Conservation (phyloP, 2,797 vertebrate species). For the Bradypus variegatus region DNA sequence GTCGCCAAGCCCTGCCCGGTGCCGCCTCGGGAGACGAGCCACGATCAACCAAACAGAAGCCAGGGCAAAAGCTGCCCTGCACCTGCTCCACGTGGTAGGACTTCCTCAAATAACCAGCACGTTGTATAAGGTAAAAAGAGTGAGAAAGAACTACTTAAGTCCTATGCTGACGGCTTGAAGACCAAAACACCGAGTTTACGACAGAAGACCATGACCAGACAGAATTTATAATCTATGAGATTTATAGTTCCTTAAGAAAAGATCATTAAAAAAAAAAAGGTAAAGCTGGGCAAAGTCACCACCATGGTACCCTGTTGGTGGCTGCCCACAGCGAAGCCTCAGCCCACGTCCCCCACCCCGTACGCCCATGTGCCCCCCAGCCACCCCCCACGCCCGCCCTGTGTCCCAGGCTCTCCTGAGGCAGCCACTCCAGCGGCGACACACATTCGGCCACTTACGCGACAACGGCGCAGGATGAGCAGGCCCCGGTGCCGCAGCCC, state of each 20-base stretch:
- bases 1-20: too few species aligned
- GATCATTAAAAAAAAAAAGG: not conserved
- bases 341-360: too few species aligned
- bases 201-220: not conserved
- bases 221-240: rapidly evolving
- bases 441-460: constrained; percentile 71
- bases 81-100: rapidly evolving
- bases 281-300: rapidly evolving
- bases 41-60: rapidly evolving
- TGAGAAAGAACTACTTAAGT: too few species aligned
- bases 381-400: too few species aligned
- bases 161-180: rapidly evolving
- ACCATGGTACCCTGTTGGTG: too few species aligned
- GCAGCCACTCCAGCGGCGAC: too few species aligned
- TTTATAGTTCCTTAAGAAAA: not conserved
- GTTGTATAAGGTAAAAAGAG: too few species aligned
- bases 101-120: too few species aligned
- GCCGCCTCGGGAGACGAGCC: not conserved
- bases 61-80: rapidly evolving
- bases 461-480: constrained; percentile 68
- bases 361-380: too few species aligned
- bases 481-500: constrained; percentile 65
- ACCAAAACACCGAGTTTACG: too few species aligned
- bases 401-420: too few species aligned
- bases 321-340: too few species aligned